Base-by-base conservation (phyloP, 37 sponge, comb jelly and placozoan species). In the Eunapius fragilis region DNA sequence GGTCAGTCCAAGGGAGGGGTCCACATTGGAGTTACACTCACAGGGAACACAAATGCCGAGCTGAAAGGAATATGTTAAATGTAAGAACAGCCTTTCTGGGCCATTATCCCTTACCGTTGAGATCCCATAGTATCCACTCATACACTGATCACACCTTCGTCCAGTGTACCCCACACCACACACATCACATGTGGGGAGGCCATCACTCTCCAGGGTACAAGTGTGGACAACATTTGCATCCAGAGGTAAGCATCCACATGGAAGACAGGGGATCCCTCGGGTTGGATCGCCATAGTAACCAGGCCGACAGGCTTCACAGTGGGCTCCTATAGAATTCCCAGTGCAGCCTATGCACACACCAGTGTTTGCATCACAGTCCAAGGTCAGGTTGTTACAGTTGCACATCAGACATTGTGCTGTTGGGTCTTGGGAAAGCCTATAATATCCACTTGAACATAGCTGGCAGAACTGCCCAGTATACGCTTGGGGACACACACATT, bases 131-230 rank as follows among this genome's bases (percentile, higher is more conserved):
- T 80, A 95, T 30, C 94, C 96, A 78, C 91, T 88, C 38, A 30
- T 78, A 86, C 98, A 98, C n/a, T 73, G n/a, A 25, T 94, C 96
- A 87, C 98, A 98, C 76, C 81, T 89, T 68, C 89, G 81, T 14
- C 96, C 98, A 81, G 85, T 82, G 72, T 91, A 84, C 2, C 94
- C 94, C 22, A n/a, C 12, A 14, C 76, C 77, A 88, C 95, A 92
- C 34, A 76, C 77, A 41, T 90, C 85, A 89, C 97, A 97, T 2
- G 93, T 94, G 24, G 80, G 79, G 23, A 74, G 37, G 31, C 81
- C 73, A 70, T 91, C 95, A 30, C 70, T 45, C 25, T 84, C 90
- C 70, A 94, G 89, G 72, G 79, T 80, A 67, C 95, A 94, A 13
- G 95, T 89, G 23, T 68, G 79, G 34, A 85, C 84, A 73, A 85